These are phyloP conservation scores for Metaphire vulgaris DNA, from an alignment of 1,140 invertebrate species.

Conservation along the genomic window DNA sequence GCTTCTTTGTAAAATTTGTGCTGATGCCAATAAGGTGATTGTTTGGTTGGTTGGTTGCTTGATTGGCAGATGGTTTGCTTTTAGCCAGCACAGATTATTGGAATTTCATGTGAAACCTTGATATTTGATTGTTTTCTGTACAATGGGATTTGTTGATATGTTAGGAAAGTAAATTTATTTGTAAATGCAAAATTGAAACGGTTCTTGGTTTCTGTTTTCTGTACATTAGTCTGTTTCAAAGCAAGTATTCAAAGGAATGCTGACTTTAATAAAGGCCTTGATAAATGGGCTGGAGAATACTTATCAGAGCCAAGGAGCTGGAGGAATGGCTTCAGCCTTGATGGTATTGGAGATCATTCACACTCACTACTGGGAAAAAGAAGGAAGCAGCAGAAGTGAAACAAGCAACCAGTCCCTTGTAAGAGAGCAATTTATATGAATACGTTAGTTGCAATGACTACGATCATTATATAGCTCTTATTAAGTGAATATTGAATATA, in stretches of 20 bases:
- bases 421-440: conserved; percentile 9
- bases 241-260: conserved; percentile 89
- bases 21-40: too few species aligned
- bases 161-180: too few species aligned
- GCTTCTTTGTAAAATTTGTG: too few species aligned
- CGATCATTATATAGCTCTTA: too few species aligned
- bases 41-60: too few species aligned
- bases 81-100: too few species aligned
- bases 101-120: too few species aligned
- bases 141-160: too few species aligned
- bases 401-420: conserved; percentile 41
- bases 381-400: conserved; percentile 54
- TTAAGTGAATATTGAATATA: conserved; percentile 36
- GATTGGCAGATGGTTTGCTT: too few species aligned
- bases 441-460: too few species aligned
- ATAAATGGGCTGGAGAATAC: conserved; percentile 84
- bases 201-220: neutral
- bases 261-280: conserved; percentile 82
- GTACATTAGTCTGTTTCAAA: conserved; percentile 44
- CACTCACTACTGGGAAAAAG: conserved; percentile 95
- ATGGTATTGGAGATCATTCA: conserved; percentile 95
- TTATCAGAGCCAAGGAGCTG: conserved; percentile 84
- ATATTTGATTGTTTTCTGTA: too few species aligned
- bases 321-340: conserved; percentile 94
- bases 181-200: too few species aligned